Evolutionary conservation across 2,797 vertebrate species (phyloP), one percentile per base, ranked within the genome.

Genomic region (Melanotaenia parkinsoni): DNA sequence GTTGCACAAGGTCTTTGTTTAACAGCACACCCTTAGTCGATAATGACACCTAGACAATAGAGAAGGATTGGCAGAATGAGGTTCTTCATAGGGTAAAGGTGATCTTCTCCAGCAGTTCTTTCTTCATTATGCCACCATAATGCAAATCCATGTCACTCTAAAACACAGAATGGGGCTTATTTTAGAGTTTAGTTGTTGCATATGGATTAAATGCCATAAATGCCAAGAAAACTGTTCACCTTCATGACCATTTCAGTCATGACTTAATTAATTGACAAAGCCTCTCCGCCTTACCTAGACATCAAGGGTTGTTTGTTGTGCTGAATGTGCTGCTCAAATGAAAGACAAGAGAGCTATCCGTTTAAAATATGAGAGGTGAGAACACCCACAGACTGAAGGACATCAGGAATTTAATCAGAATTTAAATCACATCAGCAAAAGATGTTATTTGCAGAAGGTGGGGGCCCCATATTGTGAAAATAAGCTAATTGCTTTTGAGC

Each of bases 371-470:
- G 74, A 76, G 67, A 63, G 66, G 73, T 66, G 58, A 67, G 62
- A 72, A 74, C 72, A 71, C 72, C 83, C 40, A 40, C 67, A 67
- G 78, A 89, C 86, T 86, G 90, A 94, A 95, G 92, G 91, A 90
- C 92, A 58, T 84, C 85, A 91, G 88, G 79, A 92, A 93, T 94
- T 84, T 87, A 93, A 94, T 94, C 91, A 93, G 80, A 90, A 93
- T 94, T 93, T 91, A 93, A 94, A 93, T 95, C 89, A 87, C 87
- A 92, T 93, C 89, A 92, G 86, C 77, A 77, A 92, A 88, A 89
- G 85, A 91, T 88, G 86, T 74, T 85, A 90, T 89, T 88, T 92
- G 86, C 80, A 16, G 58, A 67, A 32, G 59, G 76, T 45, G 65
- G 71, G 59, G 71, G 24, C n/a, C 6, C 30, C 61, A 18, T 74